phyloP scores from a whole-genome alignment of 2,888 invertebrate species.

The Brachylomia viminalis region DNA sequence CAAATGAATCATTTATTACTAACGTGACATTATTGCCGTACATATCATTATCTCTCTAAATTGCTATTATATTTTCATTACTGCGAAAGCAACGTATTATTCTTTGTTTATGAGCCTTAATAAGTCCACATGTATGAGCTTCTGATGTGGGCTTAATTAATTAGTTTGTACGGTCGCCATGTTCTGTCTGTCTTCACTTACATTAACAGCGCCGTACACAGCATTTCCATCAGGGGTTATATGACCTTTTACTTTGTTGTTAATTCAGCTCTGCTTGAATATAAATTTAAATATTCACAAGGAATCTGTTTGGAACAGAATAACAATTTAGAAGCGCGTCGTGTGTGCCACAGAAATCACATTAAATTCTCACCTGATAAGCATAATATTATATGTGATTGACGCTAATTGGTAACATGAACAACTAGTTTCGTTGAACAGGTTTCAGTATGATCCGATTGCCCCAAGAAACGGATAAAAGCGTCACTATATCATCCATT shows the following conservation, averaged over 20 bases:
- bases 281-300: conserved; percentile 70
- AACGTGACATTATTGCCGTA: conserved; percentile 17
- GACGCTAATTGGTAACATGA: conserved; percentile 65
- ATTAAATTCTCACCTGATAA: conserved; percentile 64
- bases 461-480: conserved; percentile 54
- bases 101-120: conserved; percentile 14
- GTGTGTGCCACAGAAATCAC: conserved; percentile 50
- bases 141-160: conserved; percentile 59
- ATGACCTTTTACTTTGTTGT: conserved; percentile 54
- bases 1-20: conserved; percentile 28
- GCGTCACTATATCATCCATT: conserved; percentile 50
- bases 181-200: conserved; percentile 55
- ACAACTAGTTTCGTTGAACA: conserved; percentile 57
- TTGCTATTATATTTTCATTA: conserved; percentile 9
- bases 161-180: conserved; percentile 53
- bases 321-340: conserved; percentile 50
- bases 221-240: conserved; percentile 56
- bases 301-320: conserved; percentile 61
- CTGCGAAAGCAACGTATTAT: conserved; percentile 1
- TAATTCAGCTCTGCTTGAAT: conserved; percentile 58
- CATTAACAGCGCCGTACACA: conserved; percentile 44
- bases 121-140: conserved; percentile 22
- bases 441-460: conserved; percentile 61
- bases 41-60: not conserved
- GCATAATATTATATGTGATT: conserved; percentile 54